Percentiles rank a stretch among this genome's conserved stretches.
phyloP scores from a whole-genome alignment of 2,113 vertebrate genomes.

The Pachypanchax playfairii region DNA sequence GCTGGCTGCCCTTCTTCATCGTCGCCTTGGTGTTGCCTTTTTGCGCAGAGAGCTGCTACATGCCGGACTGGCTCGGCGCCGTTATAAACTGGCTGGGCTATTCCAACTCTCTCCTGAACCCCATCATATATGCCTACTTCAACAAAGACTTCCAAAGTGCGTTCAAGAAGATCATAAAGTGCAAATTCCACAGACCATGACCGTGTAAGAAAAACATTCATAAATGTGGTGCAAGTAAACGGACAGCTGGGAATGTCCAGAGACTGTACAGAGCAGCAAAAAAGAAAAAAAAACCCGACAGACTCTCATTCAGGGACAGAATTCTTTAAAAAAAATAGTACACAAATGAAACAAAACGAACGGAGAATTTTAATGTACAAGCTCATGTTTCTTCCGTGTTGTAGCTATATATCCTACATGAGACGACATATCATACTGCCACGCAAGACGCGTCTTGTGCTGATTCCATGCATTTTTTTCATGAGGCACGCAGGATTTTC shows the following conservation, averaged over 20 bases:
- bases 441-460: constrained; percentile 70
- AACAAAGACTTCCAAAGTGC: constrained; percentile 99
- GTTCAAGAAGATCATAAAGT: constrained; percentile 97
- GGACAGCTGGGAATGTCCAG: constrained; percentile 23
- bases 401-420: constrained; percentile 60
- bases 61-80: constrained; percentile 88
- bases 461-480: constrained; percentile 65
- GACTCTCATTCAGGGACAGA: constrained; percentile 69
- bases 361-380: constrained; percentile 54
- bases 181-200: constrained; percentile 90
- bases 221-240: constrained; percentile 8
- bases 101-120: constrained; percentile 97
- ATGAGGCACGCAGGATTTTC: constrained; percentile 46
- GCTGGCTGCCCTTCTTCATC: constrained; percentile 98
- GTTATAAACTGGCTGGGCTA: constrained; percentile 98
- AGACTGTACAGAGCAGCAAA: constrained; percentile 30
- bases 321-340: constrained; percentile 26
- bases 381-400: constrained; percentile 73
- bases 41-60: constrained; percentile 89
- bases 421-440: constrained; percentile 69
- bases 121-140: constrained; percentile 98
- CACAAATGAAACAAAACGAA: constrained; percentile 20
- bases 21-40: constrained; percentile 94
- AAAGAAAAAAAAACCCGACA: constrained; percentile 8
- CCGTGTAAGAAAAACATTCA: neutral